phyloP scores from a whole-genome alignment of 2,888 invertebrate genomes.

The Camponotus fellah region DNA sequence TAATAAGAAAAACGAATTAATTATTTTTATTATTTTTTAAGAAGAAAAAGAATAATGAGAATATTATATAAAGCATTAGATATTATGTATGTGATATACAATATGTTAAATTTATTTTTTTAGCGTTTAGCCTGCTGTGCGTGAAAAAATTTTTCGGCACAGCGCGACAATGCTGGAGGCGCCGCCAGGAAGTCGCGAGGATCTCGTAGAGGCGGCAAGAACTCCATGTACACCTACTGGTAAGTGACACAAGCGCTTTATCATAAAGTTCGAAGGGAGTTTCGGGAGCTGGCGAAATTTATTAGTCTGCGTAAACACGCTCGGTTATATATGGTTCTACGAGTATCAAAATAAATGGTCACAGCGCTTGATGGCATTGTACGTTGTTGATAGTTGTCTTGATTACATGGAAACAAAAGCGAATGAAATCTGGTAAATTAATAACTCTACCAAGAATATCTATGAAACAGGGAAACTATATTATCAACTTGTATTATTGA shows the following conservation, averaged over 20 bases:
- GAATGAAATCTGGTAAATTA: slow-evolving; percentile 11
- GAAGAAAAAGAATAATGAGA: no score
- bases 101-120: slow-evolving; percentile 47
- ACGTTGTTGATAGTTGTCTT: neutral
- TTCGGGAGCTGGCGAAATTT: slow-evolving; percentile 41
- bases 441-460: neutral
- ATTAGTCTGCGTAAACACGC: slow-evolving; percentile 32
- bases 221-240: slow-evolving; percentile 83
- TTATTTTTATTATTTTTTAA: no score
- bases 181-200: slow-evolving; percentile 84
- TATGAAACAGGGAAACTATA: neutral
- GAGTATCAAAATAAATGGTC: slow-evolving; percentile 29
- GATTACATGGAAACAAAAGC: slow-evolving; percentile 6
- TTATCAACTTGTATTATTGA: neutral
- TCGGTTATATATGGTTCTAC: neutral
- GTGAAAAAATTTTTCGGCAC: slow-evolving; percentile 81
- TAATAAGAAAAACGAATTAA: neutral
- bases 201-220: slow-evolving; percentile 83
- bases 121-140: slow-evolving; percentile 85
- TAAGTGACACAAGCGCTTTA: slow-evolving; percentile 63
- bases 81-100: neutral
- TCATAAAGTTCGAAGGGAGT: slow-evolving; percentile 58
- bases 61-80: no score
- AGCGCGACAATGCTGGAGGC: slow-evolving; percentile 82
- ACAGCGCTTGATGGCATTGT: slow-evolving; percentile 15